Conservation (phyloP, 2,888 invertebrate genomes). For the Osedax fenrisi region DNA sequence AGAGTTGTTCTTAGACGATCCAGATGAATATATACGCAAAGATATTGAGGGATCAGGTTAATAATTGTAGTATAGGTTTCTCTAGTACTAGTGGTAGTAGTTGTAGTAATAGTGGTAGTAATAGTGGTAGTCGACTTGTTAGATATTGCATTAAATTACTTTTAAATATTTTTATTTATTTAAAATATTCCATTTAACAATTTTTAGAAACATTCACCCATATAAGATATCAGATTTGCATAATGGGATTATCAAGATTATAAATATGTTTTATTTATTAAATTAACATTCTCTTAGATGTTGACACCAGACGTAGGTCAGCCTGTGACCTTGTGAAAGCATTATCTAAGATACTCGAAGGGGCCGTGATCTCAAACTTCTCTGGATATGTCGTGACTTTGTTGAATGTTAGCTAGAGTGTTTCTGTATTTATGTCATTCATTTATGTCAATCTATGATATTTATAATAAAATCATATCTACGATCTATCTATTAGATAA, state of each 20-base stretch:
- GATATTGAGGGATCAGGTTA: conserved; percentile 85
- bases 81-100: background rate
- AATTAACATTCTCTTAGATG: conserved; percentile 62
- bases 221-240: background rate
- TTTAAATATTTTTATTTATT: background rate
- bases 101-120: too few species aligned
- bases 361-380: conserved; percentile 49
- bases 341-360: conserved; percentile 62
- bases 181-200: too few species aligned
- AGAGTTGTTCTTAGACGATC: conserved; percentile 91
- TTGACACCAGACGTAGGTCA: conserved; percentile 84
- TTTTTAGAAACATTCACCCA: background rate
- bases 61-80: too few species aligned
- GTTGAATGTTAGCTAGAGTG: background rate
- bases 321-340: conserved; percentile 92
- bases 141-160: too few species aligned
- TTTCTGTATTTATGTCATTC: too few species aligned
- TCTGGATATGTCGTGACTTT: conserved; percentile 43
- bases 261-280: too few species aligned
- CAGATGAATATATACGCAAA: conserved; percentile 66
- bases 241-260: too few species aligned
- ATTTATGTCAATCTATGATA: too few species aligned
- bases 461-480: too few species aligned
- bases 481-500: too few species aligned
- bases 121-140: too few species aligned